Conservation (phyloP, 2,888 invertebrate species). For the Meiosimyza platycephala region DNA sequence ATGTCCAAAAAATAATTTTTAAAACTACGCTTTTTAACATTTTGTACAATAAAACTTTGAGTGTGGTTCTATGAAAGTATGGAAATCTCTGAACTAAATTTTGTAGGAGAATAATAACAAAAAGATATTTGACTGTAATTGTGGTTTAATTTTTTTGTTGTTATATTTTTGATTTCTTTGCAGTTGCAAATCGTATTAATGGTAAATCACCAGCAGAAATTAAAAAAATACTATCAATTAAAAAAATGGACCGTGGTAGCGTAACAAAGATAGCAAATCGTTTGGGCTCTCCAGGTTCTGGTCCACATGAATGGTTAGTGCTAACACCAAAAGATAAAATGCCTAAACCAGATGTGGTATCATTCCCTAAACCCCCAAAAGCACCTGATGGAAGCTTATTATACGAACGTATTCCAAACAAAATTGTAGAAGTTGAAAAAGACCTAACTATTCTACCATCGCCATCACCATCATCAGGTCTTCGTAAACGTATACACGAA, state of each 20-base stretch:
- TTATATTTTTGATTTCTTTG: not conserved
- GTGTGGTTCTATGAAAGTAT: too few species aligned
- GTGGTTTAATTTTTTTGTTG: not conserved
- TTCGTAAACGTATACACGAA: slow-evolving; percentile 89
- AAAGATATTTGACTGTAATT: too few species aligned
- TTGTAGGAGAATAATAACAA: too few species aligned
- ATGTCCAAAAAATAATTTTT: too few species aligned
- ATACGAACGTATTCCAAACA: slow-evolving; percentile 88
- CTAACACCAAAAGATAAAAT: slow-evolving; percentile 71
- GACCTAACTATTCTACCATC: slow-evolving; percentile 73
- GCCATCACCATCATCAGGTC: slow-evolving; percentile 69
- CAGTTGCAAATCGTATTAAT: slow-evolving; percentile 72
- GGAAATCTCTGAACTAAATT: too few species aligned
- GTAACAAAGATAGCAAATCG: slow-evolving; percentile 80
- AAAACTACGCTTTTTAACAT: too few species aligned
- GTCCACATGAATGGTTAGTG: slow-evolving; percentile 70
- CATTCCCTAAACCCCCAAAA: slow-evolving; percentile 92
- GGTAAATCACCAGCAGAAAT: slow-evolving; percentile 71
- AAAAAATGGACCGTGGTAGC: slow-evolving; percentile 73
- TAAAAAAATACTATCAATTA: slow-evolving; percentile 70
- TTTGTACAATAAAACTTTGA: too few species aligned
- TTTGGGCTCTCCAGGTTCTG: slow-evolving; percentile 73
- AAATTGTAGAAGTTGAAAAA: slow-evolving; percentile 72
- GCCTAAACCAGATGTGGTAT: slow-evolving; percentile 83
- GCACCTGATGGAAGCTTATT: slow-evolving; percentile 88